These are phyloP conservation scores for Mobula hypostoma DNA, from an alignment of 2,113 vertebrate genomes.

Conservation along the genomic window DNA sequence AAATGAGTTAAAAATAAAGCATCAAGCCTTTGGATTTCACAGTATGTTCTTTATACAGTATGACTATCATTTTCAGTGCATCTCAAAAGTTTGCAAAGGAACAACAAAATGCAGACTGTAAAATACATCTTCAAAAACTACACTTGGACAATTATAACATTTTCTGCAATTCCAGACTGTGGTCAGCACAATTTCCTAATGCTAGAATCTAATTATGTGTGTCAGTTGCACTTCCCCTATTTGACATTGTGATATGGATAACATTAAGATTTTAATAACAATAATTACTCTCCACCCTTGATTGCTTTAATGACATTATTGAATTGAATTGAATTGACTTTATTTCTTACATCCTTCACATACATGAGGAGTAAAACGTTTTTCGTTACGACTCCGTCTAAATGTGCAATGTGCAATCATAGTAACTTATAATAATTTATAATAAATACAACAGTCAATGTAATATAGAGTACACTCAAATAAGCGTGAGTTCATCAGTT, in stretches of 20 bases:
- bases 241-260: not conserved
- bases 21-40: not conserved
- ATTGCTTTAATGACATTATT: not conserved
- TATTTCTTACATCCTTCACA: too few species aligned
- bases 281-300: not conserved
- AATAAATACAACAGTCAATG: too few species aligned
- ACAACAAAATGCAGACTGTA: not conserved
- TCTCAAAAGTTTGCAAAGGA: not conserved
- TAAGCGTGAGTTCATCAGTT: too few species aligned
- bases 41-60: not conserved
- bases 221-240: not conserved
- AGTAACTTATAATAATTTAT: too few species aligned
- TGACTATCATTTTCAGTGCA: not conserved
- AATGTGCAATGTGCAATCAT: too few species aligned
- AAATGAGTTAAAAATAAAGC: not conserved
- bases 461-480: too few species aligned
- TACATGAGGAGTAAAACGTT: too few species aligned
- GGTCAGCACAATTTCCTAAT: not conserved
- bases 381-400: too few species aligned
- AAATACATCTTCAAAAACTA: not conserved
- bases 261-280: not conserved
- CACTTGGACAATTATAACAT: not conserved
- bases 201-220: not conserved
- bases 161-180: not conserved
- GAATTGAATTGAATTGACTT: too few species aligned